A percentile compares a stretch with the other conserved stretches of the same genome.
phyloP scores from a whole-genome alignment of 1,140 invertebrate species.

The Telenomus remus region DNA sequence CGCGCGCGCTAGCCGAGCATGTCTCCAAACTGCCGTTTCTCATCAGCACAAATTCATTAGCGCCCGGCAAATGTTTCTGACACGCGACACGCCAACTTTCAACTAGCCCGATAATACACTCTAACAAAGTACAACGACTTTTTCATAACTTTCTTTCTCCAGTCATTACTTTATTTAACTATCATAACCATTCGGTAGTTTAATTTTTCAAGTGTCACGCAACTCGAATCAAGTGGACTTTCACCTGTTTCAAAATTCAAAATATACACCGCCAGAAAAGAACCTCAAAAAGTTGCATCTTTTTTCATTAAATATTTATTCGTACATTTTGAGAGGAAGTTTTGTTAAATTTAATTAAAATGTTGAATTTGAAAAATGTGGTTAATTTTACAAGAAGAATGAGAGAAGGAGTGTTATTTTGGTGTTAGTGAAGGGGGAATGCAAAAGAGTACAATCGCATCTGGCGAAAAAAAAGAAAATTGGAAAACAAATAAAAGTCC shows the following conservation, averaged over 20 bases:
- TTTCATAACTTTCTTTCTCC: constrained; percentile 1
- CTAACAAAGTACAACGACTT: constrained; percentile 7
- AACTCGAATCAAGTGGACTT: too few relatives aligned
- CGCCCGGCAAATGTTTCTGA: constrained; percentile 29
- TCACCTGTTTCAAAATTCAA: too few relatives aligned
- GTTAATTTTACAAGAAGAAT: not conserved
- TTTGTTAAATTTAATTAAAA: too few relatives aligned
- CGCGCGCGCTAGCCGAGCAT: constrained; percentile 58
- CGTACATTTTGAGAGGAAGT: too few relatives aligned
- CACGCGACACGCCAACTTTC: constrained; percentile 35
- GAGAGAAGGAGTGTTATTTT: constrained; percentile 6
- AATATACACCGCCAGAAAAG: too few relatives aligned
- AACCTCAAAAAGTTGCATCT: too few relatives aligned
- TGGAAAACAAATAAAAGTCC: constrained; percentile 1
- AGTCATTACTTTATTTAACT: not conserved
- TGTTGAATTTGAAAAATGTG: too few relatives aligned
- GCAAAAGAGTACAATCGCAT: constrained; percentile 25
- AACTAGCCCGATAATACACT: constrained; percentile 14
- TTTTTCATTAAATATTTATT: too few relatives aligned
- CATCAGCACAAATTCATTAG: constrained; percentile 47
- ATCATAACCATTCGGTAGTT: not conserved
- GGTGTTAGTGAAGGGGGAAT: constrained; percentile 6
- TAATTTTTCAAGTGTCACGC: not conserved
- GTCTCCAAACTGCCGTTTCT: constrained; percentile 28
- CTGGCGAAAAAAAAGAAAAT: constrained; percentile 2